Evolutionary conservation across 2,113 vertebrate species (phyloP).

Genomic region (Podarcis cretensis): DNA sequence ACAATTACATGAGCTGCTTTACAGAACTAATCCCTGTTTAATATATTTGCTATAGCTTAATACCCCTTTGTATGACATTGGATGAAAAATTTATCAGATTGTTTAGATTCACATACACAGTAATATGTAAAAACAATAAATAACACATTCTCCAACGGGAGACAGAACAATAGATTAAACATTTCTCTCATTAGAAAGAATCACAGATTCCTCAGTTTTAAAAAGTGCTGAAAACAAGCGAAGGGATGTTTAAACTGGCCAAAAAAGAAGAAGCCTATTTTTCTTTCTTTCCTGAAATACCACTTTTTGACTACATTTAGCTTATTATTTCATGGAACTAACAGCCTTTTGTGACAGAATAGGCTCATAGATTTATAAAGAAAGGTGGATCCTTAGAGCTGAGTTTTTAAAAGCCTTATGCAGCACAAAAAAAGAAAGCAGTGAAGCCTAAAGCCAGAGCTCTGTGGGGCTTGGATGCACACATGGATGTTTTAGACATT

Average conservation of each 20-base stretch:
- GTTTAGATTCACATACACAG: constrained; percentile 20
- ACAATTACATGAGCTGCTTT: not conserved
- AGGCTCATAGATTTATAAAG: not conserved
- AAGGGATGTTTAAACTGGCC: constrained; percentile 41
- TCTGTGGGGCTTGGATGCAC: not conserved
- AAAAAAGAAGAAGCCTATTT: not conserved
- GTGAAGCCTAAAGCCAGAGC: not conserved
- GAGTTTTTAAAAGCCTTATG: not conserved
- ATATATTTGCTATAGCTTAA: constrained; percentile 16
- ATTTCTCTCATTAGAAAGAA: constrained; percentile 41
- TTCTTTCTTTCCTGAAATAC: not conserved
- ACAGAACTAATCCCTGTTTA: constrained; percentile 29
- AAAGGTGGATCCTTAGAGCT: not conserved
- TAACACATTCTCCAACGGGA: constrained; percentile 17
- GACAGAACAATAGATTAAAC: constrained; percentile 29
- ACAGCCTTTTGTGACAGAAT: not conserved
- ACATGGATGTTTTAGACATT: not conserved
- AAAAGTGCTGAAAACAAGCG: not conserved
- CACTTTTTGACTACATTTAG: not conserved
- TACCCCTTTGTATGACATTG: constrained; percentile 14
- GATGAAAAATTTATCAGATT: constrained; percentile 6
- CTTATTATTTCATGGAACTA: not conserved
- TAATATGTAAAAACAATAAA: constrained; percentile 39
- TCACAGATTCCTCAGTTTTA: not conserved
- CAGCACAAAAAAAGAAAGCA: not conserved